Percentiles rank a stretch among this genome's conserved stretches.
phyloP scores from a whole-genome alignment of 2,797 vertebrate species.

The Mastacembelus armatus region DNA sequence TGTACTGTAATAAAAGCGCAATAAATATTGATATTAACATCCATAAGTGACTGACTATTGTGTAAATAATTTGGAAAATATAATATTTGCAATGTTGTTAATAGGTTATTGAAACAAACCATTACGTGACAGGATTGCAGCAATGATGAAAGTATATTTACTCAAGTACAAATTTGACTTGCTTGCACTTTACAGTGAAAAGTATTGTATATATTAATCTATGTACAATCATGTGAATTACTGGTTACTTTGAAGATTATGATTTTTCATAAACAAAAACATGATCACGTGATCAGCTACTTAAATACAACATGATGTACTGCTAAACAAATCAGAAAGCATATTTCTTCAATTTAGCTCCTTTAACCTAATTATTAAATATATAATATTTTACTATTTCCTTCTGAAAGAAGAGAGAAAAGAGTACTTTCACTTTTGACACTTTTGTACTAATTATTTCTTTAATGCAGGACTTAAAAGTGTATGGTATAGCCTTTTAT shows the following conservation, averaged over 20 bases:
- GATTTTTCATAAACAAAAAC: neutral
- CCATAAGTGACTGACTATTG: neutral
- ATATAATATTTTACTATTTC: too few relatives aligned
- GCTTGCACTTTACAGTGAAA: neutral
- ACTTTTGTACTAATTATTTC: too few relatives aligned
- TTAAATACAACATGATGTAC: neutral
- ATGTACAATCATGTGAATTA: neutral
- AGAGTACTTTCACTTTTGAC: too few relatives aligned
- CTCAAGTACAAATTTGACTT: neutral
- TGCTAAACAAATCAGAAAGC: neutral
- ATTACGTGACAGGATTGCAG: neutral
- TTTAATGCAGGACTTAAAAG: neutral
- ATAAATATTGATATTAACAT: conserved; percentile 76
- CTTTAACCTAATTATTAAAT: too few relatives aligned
- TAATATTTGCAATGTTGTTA: neutral
- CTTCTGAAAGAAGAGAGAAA: too few relatives aligned
- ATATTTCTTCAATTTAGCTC: neutral
- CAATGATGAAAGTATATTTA: neutral
- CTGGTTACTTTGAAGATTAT: neutral
- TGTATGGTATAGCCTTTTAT: too few relatives aligned
- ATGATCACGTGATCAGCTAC: neutral
- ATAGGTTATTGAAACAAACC: neutral
- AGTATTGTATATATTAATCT: neutral
- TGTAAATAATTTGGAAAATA: neutral
- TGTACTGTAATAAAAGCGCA: conserved; percentile 79